phyloP scores from a whole-genome alignment of 64 coral and sea anemone genomes.

The Stichodactyla mertensii region DNA sequence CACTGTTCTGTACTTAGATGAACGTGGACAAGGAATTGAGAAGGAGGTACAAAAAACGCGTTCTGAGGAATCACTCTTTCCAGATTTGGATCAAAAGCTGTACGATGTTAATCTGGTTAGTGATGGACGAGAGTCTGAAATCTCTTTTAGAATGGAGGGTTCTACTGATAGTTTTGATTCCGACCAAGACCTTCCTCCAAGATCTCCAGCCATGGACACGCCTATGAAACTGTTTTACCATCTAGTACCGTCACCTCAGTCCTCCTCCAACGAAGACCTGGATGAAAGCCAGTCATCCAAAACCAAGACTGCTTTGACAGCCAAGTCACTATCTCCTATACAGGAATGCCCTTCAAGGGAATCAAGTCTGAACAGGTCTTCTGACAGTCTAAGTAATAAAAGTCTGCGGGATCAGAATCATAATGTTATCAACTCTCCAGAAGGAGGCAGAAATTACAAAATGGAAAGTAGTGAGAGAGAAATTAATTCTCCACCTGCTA shows the following conservation, averaged over 20 bases:
- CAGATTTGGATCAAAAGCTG: slow-evolving; percentile 57
- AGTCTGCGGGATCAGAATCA: not conserved
- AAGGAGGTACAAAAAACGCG: not conserved
- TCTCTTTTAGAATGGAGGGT: slow-evolving; percentile 1
- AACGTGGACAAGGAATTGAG: slow-evolving; percentile 14
- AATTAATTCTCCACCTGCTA: slow-evolving; percentile 10
- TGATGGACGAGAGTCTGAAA: slow-evolving; percentile 1
- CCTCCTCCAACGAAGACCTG: slow-evolving; percentile 82
- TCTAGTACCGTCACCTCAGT: slow-evolving; percentile 86
- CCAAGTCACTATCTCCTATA: slow-evolving; percentile 74
- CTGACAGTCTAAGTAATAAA: slow-evolving; percentile 19
- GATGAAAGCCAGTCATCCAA: slow-evolving; percentile 60
- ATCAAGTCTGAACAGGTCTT: slow-evolving; percentile 31
- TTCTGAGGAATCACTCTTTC: slow-evolving; percentile 31
- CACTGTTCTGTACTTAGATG: slow-evolving; percentile 27
- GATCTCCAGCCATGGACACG: slow-evolving; percentile 73
- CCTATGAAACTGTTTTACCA: slow-evolving; percentile 90
- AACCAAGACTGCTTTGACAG: slow-evolving; percentile 26
- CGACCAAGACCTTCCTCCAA: slow-evolving; percentile 53
- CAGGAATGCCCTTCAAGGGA: slow-evolving; percentile 77
- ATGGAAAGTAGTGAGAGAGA: not conserved
- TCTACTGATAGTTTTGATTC: slow-evolving; percentile 33
- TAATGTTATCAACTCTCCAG: not conserved
- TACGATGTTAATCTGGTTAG: not conserved
- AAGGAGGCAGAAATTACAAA: not conserved